Evolutionary conservation across 2,797 vertebrate genomes (phyloP).

Genomic region (Hemibagrus guttatus): DNA sequence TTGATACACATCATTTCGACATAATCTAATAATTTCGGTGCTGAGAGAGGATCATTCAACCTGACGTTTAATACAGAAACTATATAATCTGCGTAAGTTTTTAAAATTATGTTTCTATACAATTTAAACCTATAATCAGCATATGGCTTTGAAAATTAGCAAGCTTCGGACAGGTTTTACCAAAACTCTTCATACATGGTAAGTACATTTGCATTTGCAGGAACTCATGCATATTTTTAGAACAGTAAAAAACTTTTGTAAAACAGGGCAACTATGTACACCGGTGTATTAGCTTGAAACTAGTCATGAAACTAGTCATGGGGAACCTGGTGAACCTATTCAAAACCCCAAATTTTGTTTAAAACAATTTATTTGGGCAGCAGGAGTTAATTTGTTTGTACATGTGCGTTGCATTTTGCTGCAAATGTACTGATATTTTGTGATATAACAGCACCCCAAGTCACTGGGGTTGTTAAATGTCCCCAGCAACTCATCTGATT

Average conservation of each 20-base stretch:
- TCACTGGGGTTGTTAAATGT: not conserved
- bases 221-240: not conserved
- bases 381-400: not conserved
- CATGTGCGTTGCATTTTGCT: not conserved
- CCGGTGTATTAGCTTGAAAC: not conserved
- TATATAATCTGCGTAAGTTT: not conserved
- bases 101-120: not conserved
- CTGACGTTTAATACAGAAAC: not conserved
- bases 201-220: not conserved
- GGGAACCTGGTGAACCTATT: not conserved
- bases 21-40: not conserved
- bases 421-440: not conserved
- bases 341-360: not conserved
- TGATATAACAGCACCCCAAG: not conserved
- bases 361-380: not conserved
- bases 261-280: not conserved
- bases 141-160: not conserved
- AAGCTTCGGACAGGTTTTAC: not conserved
- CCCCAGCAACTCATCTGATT: not conserved
- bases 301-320: not conserved
- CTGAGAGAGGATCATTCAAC: not conserved
- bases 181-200: not conserved
- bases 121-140: not conserved
- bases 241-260: not conserved
- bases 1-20: conserved; percentile 30